These are phyloP conservation scores for Agrochola lychnidis DNA, from an alignment of 2,888 invertebrate genomes.

Conservation along the genomic window DNA sequence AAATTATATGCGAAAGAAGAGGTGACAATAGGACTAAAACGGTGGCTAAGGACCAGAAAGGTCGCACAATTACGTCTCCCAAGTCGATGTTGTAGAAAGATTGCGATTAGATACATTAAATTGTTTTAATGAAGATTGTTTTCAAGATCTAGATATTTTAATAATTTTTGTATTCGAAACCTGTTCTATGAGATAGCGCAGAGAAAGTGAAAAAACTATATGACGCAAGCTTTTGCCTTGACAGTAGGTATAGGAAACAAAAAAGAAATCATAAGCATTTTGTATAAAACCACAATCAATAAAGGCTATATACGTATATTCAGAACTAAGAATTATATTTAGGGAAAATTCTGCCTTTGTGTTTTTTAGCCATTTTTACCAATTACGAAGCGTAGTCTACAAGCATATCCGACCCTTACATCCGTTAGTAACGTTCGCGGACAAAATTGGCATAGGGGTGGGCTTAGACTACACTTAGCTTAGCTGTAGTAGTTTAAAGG, in stretches of 20 bases:
- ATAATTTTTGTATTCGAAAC: not conserved
- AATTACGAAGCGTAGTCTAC: conserved; percentile 6
- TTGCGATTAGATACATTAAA: conserved; percentile 11
- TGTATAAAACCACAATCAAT: not conserved
- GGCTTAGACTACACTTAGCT: not conserved
- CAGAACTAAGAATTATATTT: not conserved
- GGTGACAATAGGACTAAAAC: conserved; percentile 4
- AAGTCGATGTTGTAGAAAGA: conserved; percentile 24
- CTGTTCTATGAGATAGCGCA: too few relatives aligned
- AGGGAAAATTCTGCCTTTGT: not conserved
- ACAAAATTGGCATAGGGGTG: not conserved
- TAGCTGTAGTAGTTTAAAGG: not conserved
- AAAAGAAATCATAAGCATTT: not conserved
- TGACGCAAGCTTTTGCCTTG: too few relatives aligned
- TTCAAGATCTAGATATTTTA: not conserved
- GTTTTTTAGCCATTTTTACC: conserved; percentile 12
- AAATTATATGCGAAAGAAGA: conserved; percentile 46
- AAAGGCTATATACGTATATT: not conserved
- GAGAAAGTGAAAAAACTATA: not conserved
- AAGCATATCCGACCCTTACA: not conserved
- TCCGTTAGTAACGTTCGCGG: not conserved
- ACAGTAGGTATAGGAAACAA: not conserved
- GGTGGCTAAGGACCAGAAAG: conserved; percentile 3
- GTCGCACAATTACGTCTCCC: conserved; percentile 21
- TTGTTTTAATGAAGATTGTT: conserved; percentile 1